These are phyloP conservation scores for Porites rus DNA, from an alignment of 92 coral and sea anemone genomes.

Conservation along the genomic window DNA sequence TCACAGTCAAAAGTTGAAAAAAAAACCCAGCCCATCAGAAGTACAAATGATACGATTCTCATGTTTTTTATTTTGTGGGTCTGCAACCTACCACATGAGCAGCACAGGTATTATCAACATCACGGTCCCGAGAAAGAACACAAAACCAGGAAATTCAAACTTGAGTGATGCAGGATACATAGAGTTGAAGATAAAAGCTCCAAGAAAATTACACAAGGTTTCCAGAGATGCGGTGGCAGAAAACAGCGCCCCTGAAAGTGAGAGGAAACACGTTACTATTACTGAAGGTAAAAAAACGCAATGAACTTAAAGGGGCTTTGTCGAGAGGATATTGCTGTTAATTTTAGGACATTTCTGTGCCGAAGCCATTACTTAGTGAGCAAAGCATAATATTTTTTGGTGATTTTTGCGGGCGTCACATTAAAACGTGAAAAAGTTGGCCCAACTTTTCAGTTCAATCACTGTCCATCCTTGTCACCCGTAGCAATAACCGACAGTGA, in stretches of 20 bases:
- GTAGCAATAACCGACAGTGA: too few relatives aligned
- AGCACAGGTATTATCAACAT: slow-evolving; percentile 57
- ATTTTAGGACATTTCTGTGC: too few relatives aligned
- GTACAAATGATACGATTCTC: too few relatives aligned
- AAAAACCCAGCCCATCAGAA: too few relatives aligned
- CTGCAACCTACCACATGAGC: slow-evolving; percentile 54
- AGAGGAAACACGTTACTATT: background rate
- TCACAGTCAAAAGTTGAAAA: too few relatives aligned
- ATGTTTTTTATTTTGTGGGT: background rate
- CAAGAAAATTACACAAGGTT: slow-evolving; percentile 66
- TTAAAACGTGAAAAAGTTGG: too few relatives aligned
- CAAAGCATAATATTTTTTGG: too few relatives aligned
- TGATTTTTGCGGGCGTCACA: too few relatives aligned
- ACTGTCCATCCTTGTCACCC: too few relatives aligned
- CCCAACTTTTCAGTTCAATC: too few relatives aligned
- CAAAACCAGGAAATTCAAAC: slow-evolving; percentile 70
- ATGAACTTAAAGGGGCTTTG: background rate
- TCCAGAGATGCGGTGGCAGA: slow-evolving; percentile 84
- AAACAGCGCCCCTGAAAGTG: slow-evolving; percentile 73
- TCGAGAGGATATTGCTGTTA: too few relatives aligned
- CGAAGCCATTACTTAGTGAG: too few relatives aligned
- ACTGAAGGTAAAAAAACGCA: background rate
- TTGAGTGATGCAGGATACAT: slow-evolving; percentile 79
- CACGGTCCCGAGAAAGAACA: slow-evolving; percentile 67
- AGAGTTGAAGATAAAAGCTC: slow-evolving; percentile 71